These are phyloP conservation scores for Haliclona indistincta DNA, from an alignment of 37 sponge, comb jelly and placozoan genomes.

Conservation along the genomic window DNA sequence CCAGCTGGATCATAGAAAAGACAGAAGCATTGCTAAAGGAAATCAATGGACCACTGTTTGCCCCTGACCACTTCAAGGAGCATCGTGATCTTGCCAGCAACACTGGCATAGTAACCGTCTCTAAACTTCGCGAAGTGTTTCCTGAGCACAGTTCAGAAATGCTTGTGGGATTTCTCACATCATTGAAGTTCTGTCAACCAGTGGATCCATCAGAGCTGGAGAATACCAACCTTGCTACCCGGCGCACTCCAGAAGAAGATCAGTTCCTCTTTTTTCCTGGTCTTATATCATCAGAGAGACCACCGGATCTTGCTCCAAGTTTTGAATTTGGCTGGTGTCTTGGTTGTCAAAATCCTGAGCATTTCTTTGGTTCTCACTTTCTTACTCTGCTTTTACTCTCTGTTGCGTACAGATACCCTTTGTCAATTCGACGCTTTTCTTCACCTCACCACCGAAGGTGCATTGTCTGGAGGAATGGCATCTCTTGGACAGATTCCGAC, in stretches of 20 bases:
- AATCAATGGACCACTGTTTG: not conserved
- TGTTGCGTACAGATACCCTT: not conserved
- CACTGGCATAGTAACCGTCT: slow-evolving; percentile 5
- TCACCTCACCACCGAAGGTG: not conserved
- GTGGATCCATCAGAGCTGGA: not conserved
- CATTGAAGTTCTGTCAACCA: slow-evolving; percentile 9
- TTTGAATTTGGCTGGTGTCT: slow-evolving; percentile 14
- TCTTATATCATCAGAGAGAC: not conserved
- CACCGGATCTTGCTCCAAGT: not conserved
- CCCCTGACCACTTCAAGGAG: not conserved
- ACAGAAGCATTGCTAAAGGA: not conserved
- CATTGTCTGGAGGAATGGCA: slow-evolving; percentile 32
- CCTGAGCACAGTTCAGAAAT: not conserved
- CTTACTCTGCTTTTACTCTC: slow-evolving; percentile 1
- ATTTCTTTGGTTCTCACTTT: slow-evolving; percentile 1
- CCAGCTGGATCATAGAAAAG: slow-evolving; percentile 11
- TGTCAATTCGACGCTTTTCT: too few relatives aligned
- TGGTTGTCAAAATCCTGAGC: not conserved
- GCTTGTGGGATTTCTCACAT: slow-evolving; percentile 1
- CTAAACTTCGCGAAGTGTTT: not conserved
- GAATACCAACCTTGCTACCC: not conserved
- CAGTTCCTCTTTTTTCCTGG: not conserved
- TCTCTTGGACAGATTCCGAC: too few relatives aligned
- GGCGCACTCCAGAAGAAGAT: not conserved
- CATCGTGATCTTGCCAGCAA: not conserved